Evolutionary conservation across 2,797 vertebrate species (phyloP).

Genomic region (Morelia viridis): DNA sequence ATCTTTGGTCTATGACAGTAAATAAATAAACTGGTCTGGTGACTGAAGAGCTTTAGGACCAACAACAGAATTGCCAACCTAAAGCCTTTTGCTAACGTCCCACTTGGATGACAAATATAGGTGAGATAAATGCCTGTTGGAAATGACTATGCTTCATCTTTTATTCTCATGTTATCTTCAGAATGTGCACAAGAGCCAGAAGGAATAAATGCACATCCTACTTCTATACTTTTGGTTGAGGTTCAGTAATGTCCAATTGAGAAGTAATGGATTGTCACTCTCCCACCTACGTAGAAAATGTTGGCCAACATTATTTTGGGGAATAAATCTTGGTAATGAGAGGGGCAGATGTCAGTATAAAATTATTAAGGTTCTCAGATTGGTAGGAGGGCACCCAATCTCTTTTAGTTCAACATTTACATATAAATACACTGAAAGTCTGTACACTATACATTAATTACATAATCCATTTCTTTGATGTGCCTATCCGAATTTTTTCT

Average conservation of each 20-base stretch:
- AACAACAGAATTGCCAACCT: not conserved
- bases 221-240: not conserved
- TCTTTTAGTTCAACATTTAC: conserved; percentile 49
- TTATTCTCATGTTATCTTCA: not conserved
- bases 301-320: not conserved
- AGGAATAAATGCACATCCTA: not conserved
- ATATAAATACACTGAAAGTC: conserved; percentile 52
- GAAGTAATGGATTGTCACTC: not conserved
- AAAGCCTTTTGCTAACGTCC: not conserved
- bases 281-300: not conserved
- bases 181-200: not conserved
- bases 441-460: conserved; percentile 52
- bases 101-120: no score
- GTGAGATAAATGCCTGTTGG: not conserved
- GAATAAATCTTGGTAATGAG: not conserved
- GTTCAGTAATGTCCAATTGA: not conserved
- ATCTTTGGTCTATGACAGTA: not conserved
- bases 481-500: conserved; percentile 32
- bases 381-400: conserved; percentile 18
- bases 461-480: conserved; percentile 31
- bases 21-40: not conserved
- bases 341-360: not conserved
- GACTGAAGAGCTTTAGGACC: not conserved
- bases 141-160: not conserved
- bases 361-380: not conserved